Base-by-base conservation (phyloP, 1,140 invertebrate genomes). In the Atopsyche davidsoni region DNA sequence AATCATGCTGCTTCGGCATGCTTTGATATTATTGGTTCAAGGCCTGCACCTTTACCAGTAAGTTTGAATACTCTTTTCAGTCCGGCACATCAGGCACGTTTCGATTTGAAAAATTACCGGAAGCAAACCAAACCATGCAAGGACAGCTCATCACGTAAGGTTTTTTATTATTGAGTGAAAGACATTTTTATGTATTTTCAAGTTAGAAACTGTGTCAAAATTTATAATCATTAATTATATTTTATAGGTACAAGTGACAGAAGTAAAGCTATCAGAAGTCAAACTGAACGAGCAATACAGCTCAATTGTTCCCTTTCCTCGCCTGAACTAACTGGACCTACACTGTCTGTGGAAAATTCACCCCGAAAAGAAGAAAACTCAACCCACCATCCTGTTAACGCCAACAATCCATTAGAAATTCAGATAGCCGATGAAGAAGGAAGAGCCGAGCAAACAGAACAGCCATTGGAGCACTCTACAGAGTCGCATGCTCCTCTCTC, bases 51-150 rank as follows among this genome's bases (percentile, higher is more conserved):
- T 19, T 32, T 53, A 9, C 55, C 55, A 13, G 55, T 57, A 2
- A 57, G 55, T 41, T 46, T 57, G n/a, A 57, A 57, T 47, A 53
- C 55, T 3, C 21, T 57, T 3, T 57, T 57, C 35, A 35, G 42
- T 36, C 34, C 50, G 9, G 22, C 19, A 23, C 49, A 57, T 23
- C 41, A 50, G 19, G 24, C 43, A 38, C 42, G 42, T 45, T 43
- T 34, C 21, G 23, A 39, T 38, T 14, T 46, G 7, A 47, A 35
- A 22, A 47, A 28, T 16, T 24, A 35, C 28, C 36, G 28, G 38
- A 53, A 57, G 28, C 35, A 41, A 36, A 10, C 21, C 4, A 57
- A 57, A 38, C 36, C 46, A 9, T 16, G 19, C 13, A 57, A 53
- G 34, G 48, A 46, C 11, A 38, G 2, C 23, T 43, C 40, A 28